These are phyloP conservation scores for Papilio aristodemus DNA, from an alignment of 1,140 invertebrate species.

Conservation along the genomic window DNA sequence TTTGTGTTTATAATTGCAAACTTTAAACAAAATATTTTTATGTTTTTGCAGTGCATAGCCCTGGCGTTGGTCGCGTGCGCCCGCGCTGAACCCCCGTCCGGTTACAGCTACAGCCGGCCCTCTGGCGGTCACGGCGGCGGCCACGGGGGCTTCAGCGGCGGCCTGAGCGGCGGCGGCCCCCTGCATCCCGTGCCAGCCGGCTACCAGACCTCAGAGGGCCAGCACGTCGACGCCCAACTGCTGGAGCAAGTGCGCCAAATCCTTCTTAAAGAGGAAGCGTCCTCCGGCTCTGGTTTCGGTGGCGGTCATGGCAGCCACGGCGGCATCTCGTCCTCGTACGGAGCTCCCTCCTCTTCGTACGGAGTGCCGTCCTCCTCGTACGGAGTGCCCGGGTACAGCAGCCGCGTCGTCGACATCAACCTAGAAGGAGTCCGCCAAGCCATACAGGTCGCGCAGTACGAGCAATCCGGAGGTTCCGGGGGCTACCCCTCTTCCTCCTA, in stretches of 20 bases:
- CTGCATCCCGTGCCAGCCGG: conserved; percentile 86
- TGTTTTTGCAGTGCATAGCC: conserved; percentile 78
- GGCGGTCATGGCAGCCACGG: conserved; percentile 78
- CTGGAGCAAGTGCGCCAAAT: conserved; percentile 89
- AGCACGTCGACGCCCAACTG: conserved; percentile 85
- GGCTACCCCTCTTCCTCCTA: conserved; percentile 81
- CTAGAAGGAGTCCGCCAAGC: conserved; percentile 88
- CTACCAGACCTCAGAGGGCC: conserved; percentile 86
- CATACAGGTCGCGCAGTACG: conserved; percentile 88
- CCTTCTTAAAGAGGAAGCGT: conserved; percentile 86
- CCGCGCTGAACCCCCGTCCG: conserved; percentile 71
- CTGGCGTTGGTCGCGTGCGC: conserved; percentile 74
- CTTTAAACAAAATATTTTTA: too few species aligned
- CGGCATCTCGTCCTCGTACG: conserved; percentile 82
- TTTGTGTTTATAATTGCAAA: too few species aligned
- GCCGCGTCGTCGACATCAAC: conserved; percentile 86
- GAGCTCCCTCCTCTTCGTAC: conserved; percentile 83
- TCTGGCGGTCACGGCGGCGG: conserved; percentile 67
- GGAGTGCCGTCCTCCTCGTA: conserved; percentile 82
- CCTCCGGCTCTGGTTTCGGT: conserved; percentile 72
- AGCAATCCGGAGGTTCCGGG: conserved; percentile 75
- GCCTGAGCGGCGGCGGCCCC: conserved; percentile 69
- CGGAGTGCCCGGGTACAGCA: conserved; percentile 80
- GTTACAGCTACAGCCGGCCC: conserved; percentile 79
- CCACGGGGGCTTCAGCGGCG: conserved; percentile 74